Evolutionary conservation across 2,888 invertebrate species (phyloP), one percentile per base, ranked within the genome.

Genomic region (Bibio marci): DNA sequence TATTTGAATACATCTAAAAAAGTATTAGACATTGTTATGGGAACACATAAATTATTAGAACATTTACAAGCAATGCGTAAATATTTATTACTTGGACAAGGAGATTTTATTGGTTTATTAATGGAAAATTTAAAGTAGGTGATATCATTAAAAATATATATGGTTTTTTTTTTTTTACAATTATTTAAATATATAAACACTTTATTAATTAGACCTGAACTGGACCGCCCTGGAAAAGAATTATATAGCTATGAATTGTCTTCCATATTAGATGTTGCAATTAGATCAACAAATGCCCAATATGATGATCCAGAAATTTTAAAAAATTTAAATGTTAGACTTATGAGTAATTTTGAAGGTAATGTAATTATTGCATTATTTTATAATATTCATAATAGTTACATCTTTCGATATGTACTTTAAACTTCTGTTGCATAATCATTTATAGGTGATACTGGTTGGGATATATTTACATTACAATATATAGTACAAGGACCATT

Each of bases 41-140:
- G 81, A 46, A 82, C 87, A 49, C 92, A 90, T 64, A 80, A 86
- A 52, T 70, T 95, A 45, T 69, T 88, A 51, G 85, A 88, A 58
- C 94, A 95, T 64, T 69, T 95, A 38, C 79, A 86, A 52, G 91
- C 91, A 17, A 78, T 94, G 62, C 71, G 91, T 45, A 73, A 85
- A 42, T 95, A 92, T 63, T 65, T 97, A 51, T 67, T 97, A 39
- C 71, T 97, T 12, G 91, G 91, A 12, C 94, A 95, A 66, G 95
- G 95, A 1, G 94, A 97, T 65, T 94, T 95, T 61, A 88, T 92
- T 50, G 76, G 86, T 52, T 83, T 91, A 54, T 73, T 97, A 39
- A 81, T 97, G 76, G 87, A 91, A 51, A 67, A 92, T 43, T 63
- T 95, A 45, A 83, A 83, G 88, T 90, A 63, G 35, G 17, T 40